Evolutionary conservation across 2,113 vertebrate genomes (phyloP).

Genomic region (Anthoscopus minutus): DNA sequence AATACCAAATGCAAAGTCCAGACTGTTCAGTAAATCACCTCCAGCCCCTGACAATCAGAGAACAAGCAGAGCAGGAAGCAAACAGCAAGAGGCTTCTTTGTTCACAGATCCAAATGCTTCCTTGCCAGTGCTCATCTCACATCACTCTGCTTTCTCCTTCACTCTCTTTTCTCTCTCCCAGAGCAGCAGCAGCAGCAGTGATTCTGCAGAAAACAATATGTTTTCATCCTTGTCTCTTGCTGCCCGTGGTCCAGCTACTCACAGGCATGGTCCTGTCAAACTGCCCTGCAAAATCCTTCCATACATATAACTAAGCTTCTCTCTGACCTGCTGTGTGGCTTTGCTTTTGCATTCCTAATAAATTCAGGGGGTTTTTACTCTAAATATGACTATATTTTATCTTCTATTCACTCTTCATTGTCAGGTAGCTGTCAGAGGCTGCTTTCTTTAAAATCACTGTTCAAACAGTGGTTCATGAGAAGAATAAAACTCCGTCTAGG

Average conservation of each 20-base stretch:
- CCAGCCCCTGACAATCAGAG: background rate
- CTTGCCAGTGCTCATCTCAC: background rate
- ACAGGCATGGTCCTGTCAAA: background rate
- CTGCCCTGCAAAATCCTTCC: background rate
- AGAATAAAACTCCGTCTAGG: background rate
- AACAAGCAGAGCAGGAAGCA: conserved; percentile 19
- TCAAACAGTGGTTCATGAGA: background rate
- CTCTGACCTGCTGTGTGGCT: background rate
- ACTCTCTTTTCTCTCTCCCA: background rate
- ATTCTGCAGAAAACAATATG: background rate
- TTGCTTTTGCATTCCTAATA: background rate
- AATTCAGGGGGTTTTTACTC: background rate
- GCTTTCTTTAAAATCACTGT: background rate
- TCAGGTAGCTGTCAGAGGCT: background rate
- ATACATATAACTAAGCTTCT: background rate
- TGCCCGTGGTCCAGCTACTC: background rate
- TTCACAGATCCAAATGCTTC: background rate
- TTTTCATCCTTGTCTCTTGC: background rate
- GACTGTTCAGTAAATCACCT: background rate
- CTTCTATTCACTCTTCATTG: background rate
- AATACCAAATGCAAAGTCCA: background rate
- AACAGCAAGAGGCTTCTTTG: conserved; percentile 37
- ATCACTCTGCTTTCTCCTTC: background rate
- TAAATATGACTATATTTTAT: background rate
- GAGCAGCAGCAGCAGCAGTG: background rate